A percentile compares a stretch with the other conserved stretches of the same genome.
phyloP scores from a whole-genome alignment of 2,797 vertebrate genomes.

The Sebastes oblongus region DNA sequence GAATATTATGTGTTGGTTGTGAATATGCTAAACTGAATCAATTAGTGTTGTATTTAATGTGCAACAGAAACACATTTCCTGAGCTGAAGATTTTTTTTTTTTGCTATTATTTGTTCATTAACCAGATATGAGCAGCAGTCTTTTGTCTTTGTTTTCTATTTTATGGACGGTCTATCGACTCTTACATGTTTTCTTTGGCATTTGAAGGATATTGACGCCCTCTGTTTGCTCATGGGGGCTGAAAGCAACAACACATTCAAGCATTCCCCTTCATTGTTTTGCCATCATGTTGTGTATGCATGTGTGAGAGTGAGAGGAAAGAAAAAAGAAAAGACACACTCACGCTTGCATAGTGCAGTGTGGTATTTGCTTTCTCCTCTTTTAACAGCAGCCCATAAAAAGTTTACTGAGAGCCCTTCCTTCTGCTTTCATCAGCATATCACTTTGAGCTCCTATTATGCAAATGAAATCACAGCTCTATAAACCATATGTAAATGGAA shows the following conservation, averaged over 20 bases:
- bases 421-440: constrained; percentile 78
- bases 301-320: neutral
- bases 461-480: constrained; percentile 76
- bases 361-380: constrained; percentile 63
- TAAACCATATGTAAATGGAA: constrained; percentile 78
- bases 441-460: constrained; percentile 77
- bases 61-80: neutral
- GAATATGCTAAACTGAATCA: constrained; percentile 3
- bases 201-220: constrained; percentile 55
- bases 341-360: neutral
- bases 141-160: constrained; percentile 9
- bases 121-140: constrained; percentile 5
- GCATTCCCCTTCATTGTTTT: constrained; percentile 3
- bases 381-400: constrained; percentile 67
- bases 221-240: constrained; percentile 38
- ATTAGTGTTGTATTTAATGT: constrained; percentile 5
- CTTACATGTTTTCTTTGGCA: constrained; percentile 47
- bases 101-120: neutral
- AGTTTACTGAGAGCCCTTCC: constrained; percentile 62
- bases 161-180: constrained; percentile 29
- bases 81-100: neutral
- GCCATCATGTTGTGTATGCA: neutral
- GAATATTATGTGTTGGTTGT: neutral
- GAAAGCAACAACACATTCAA: constrained; percentile 33
- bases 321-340: neutral